A percentile compares a stretch with the other conserved stretches of the same genome.
phyloP scores from a whole-genome alignment of 2,113 vertebrate genomes.

The Chitala chitala region DNA sequence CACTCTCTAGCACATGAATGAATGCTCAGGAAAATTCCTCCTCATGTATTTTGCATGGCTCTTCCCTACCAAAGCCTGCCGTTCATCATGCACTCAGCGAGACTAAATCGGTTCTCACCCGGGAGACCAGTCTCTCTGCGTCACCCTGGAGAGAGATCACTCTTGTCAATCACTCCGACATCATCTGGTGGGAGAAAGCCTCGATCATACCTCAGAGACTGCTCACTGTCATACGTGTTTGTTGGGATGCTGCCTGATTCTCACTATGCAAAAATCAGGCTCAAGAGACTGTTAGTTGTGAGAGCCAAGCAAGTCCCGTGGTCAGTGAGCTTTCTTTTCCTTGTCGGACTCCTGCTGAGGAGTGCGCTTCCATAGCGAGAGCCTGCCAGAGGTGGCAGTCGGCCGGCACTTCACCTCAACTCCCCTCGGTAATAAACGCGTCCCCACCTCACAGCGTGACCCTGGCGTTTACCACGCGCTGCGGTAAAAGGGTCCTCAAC shows the following conservation, averaged over 20 bases:
- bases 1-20: no score
- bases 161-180: no score
- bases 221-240: not conserved
- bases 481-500: not conserved
- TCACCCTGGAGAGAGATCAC: no score
- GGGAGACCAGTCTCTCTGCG: no score
- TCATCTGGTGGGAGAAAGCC: no score
- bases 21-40: no score
- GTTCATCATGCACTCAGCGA: no score
- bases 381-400: not conserved
- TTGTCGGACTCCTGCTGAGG: not conserved
- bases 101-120: no score
- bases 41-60: no score
- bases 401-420: not conserved
- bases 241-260: no score
- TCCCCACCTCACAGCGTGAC: not conserved
- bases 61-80: no score
- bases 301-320: not conserved
- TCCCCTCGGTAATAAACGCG: not conserved
- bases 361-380: not conserved
- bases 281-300: not conserved
- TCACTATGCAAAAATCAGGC: not conserved
- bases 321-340: constrained; percentile 3
- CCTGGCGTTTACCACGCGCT: not conserved
- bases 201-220: not conserved